phyloP scores from a whole-genome alignment of 2,113 vertebrate species.

The Ctenodactylus gundi region DNA sequence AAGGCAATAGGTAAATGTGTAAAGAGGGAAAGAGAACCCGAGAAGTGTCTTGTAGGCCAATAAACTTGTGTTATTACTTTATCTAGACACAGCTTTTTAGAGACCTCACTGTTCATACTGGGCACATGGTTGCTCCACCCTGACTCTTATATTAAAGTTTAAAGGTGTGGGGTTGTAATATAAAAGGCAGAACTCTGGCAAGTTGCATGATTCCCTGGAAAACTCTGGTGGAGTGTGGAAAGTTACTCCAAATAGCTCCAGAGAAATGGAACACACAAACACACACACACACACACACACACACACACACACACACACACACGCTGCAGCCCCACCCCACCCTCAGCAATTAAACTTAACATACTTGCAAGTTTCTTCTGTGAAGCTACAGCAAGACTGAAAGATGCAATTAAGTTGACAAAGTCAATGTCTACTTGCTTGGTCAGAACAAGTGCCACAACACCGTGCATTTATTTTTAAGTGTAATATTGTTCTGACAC shows the following conservation, averaged over 20 bases:
- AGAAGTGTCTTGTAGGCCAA: background rate
- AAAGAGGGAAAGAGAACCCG: background rate
- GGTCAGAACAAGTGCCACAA: background rate
- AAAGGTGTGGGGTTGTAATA: background rate
- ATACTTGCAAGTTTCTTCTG: background rate
- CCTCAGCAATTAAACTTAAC: background rate
- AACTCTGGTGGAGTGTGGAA: no score
- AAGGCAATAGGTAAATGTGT: background rate
- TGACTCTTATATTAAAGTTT: background rate
- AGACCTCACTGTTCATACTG: background rate
- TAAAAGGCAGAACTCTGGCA: background rate
- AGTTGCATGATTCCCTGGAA: background rate
- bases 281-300: background rate
- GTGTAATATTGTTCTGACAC: background rate
- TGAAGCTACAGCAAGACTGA: background rate
- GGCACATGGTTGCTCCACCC: background rate
- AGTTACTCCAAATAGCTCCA: background rate
- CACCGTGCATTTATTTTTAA: background rate
- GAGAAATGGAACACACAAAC: background rate
- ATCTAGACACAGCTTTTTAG: background rate
- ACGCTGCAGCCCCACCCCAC: background rate
- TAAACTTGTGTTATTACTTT: background rate
- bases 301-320: no score
- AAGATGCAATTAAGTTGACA: background rate
- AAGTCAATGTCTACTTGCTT: background rate